Evolutionary conservation across 2,888 invertebrate species (phyloP).

Genomic region (Folsomia candida): DNA sequence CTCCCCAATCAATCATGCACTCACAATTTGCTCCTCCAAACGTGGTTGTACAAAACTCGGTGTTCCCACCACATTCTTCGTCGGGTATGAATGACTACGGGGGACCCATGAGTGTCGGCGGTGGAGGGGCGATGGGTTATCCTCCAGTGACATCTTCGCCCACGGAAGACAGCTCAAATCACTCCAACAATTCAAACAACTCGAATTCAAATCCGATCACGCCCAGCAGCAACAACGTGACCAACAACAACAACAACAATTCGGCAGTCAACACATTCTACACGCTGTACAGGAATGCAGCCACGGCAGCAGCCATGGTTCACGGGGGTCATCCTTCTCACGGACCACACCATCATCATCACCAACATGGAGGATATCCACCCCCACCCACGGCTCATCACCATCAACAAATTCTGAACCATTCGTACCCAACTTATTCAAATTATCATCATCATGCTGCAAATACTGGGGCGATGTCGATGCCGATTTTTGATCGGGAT

Average conservation of each 20-base stretch:
- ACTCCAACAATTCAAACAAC: background rate
- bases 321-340: background rate
- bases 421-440: slow-evolving; percentile 4
- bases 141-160: background rate
- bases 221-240: too few relatives aligned
- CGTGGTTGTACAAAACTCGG: slow-evolving; percentile 48
- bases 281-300: slow-evolving; percentile 35
- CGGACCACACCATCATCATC: background rate
- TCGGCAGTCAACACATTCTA: slow-evolving; percentile 41
- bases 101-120: background rate
- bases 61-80: slow-evolving; percentile 51
- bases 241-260: slow-evolving; percentile 18
- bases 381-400: background rate
- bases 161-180: background rate
- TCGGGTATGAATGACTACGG: too few relatives aligned
- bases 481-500: slow-evolving; percentile 13
- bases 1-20: background rate
- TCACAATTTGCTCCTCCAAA: slow-evolving; percentile 47
- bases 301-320: background rate
- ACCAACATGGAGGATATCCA: background rate
- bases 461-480: background rate
- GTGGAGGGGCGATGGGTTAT: background rate
- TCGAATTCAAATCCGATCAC: slow-evolving; percentile 43
- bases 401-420: background rate
- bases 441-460: background rate